A percentile compares a stretch with the other conserved stretches of the same genome.
Conservation (phyloP, 1,140 invertebrate genomes). For the Maconellicoccus hirsutus region DNA sequence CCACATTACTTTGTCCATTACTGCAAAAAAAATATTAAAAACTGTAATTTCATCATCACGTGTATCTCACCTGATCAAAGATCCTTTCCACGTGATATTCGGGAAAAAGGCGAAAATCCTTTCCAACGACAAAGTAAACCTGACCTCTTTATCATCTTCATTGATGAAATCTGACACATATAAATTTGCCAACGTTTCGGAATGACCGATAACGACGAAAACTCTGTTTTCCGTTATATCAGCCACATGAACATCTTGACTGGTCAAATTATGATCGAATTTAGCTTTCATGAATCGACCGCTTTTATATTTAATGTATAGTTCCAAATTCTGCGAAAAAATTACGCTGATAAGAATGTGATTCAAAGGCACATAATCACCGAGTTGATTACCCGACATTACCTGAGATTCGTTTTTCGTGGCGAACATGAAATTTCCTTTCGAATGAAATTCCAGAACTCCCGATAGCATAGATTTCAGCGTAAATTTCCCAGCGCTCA, state of each 20-base stretch:
- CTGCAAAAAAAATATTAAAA: not conserved
- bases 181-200: constrained; percentile 56
- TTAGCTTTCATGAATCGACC: constrained; percentile 53
- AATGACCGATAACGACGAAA: constrained; percentile 73
- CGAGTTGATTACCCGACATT: not conserved
- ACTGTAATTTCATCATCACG: not conserved
- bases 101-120: constrained; percentile 74
- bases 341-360: constrained; percentile 6
- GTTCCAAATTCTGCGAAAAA: constrained; percentile 44
- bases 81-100: constrained; percentile 60
- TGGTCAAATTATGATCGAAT: constrained; percentile 55
- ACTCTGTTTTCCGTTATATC: constrained; percentile 69
- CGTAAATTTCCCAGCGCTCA: constrained; percentile 25
- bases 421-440: constrained; percentile 74
- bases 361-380: no score
- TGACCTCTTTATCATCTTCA: constrained; percentile 36
- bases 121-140: constrained; percentile 67
- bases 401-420: constrained; percentile 33
- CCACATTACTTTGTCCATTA: no score
- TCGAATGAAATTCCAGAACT: constrained; percentile 69
- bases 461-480: constrained; percentile 38
- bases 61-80: constrained; percentile 63
- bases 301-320: constrained; percentile 65
- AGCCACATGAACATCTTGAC: constrained; percentile 63
- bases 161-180: constrained; percentile 56